Percentiles rank a stretch among this genome's conserved stretches.
These are phyloP conservation scores for Hermodice carunculata DNA, from an alignment of 2,888 invertebrate species.

Conservation along the genomic window DNA sequence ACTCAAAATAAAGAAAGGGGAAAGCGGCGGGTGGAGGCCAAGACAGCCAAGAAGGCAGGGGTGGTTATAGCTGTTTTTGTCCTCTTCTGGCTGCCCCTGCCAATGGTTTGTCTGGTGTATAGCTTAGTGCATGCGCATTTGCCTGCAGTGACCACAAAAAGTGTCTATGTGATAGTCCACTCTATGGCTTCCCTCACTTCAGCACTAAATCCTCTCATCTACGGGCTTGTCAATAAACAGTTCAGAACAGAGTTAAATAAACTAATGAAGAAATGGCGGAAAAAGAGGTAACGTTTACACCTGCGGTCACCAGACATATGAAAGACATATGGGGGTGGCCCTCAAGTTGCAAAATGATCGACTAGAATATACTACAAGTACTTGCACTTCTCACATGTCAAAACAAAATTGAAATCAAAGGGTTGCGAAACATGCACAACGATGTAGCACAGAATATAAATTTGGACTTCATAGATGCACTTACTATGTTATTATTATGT, in stretches of 20 bases:
- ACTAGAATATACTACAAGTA: no score
- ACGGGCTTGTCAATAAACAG: constrained; percentile 16
- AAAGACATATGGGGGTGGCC: no score
- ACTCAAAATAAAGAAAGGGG: constrained; percentile 50
- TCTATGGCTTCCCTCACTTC: constrained; percentile 6
- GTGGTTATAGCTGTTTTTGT: constrained; percentile 20
- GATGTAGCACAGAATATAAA: no score
- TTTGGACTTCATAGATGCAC: no score
- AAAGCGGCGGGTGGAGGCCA: constrained; percentile 50
- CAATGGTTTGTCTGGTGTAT: constrained; percentile 12
- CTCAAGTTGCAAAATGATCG: no score
- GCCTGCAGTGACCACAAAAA: not conserved
- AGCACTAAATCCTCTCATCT: constrained; percentile 9
- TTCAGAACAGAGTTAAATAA: constrained; percentile 6
- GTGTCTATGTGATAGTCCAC: constrained; percentile 6
- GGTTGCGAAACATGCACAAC: no score
- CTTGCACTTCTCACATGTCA: no score
- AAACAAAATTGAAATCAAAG: no score
- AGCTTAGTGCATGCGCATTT: not conserved
- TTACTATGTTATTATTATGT: no score
- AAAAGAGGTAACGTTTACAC: no score
- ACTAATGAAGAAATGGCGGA: no score
- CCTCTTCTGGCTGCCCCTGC: constrained; percentile 21
- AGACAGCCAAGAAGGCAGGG: constrained; percentile 48
- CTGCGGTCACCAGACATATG: no score